Evolutionary conservation across 2,797 vertebrate genomes (phyloP), one percentile per base, ranked within the genome.

Genomic region (Margarornis squamiger): DNA sequence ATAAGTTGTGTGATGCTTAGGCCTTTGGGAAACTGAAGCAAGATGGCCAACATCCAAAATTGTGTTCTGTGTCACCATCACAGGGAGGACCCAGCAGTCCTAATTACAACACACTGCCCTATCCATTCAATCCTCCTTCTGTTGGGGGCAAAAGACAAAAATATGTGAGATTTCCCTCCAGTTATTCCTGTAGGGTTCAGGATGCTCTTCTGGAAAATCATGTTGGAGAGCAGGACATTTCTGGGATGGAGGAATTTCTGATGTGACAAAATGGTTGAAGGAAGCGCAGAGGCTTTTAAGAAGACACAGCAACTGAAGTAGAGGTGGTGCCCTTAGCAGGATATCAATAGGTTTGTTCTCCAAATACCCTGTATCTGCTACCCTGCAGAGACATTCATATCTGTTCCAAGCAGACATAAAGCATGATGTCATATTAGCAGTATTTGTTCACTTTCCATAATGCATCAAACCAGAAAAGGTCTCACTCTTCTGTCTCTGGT

Each of bases 41-140:
- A 77, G 49, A 52, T 0, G 0, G n/a, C 10, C 46, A 74, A 5
- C 0, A 1, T 79, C 39, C 43, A n/a, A 82, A 36, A 24, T 0
- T 65, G 9, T 43, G 27, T 41, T 80, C 75, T 7, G 1, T 71
- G 72, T 61, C 66, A 68, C 67, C 57, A 65, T 34, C 46, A 49
- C 17, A 83, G 30, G 30, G 29, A 86, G 26, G 87, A 57, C 4
- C 12, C 61, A 63, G 65, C 26, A 88, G 17, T 2, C 52, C 32
- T 54, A 68, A 61, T 58, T 70, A 14, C 29, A 89, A 49, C 48
- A 26, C n/a, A 4, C 29, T 61, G 22, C 49, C 38, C 19, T 34
- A 62, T 67, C 8, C 45, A 74, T 24, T 91, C 36, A 74, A 38
- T 8, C 22, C 17, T 48, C 43, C 45, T 75, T 80, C 34, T 77